Evolutionary conservation across 2,888 invertebrate species (phyloP), one percentile per base, ranked within the genome.

Genomic region (Gonocerus acuteangulatus): DNA sequence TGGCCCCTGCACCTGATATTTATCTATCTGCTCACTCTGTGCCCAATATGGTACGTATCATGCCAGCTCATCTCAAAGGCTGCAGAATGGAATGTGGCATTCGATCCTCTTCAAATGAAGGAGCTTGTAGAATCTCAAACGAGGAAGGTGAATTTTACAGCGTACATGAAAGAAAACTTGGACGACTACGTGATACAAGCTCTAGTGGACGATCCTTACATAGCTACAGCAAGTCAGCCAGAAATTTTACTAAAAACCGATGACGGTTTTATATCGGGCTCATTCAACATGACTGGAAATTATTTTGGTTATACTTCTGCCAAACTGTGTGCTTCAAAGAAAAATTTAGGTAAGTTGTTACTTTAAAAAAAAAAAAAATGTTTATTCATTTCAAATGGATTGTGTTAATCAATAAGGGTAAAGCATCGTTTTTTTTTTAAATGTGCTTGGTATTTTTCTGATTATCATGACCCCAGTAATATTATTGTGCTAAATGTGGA

Each of bases 1-100:
- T 82, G 81, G 80, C 81, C 81, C 32, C 70, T 81, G 23, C 82
- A 82, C 71, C 74, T 80, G 63, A 73, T 82, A 56, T 69, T 82
- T 62, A 71, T 81, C 68, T 82, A 81, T 71, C 69, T 80, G 42
- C 71, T 80, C 69, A 75, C 78, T 32, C 67, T 82, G 61, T 76
- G 76, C 32, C 67, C 67, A 6, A 45, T 67, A 7, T 67, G 67
- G 67, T 63, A 65, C 16, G 65, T 65, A 19, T 62, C 64, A 15
- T 66, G 66, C 48, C 64, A 62, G n/a, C 52, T 67, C 2, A 59
- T 60, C 23, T 39, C 58, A 18, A 61, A 61, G 34, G 23, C 44
- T 18, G 18, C 47, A 27, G n/a, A 27, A 19, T 16, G 44, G 45
- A 45, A 23, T n/a, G 57, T 57, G 11, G 16, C 27, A 2, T 57